Evolutionary conservation across 2,797 vertebrate species (phyloP), one percentile per base, ranked within the genome.

Genomic region (Melanotaenia nigrans): DNA sequence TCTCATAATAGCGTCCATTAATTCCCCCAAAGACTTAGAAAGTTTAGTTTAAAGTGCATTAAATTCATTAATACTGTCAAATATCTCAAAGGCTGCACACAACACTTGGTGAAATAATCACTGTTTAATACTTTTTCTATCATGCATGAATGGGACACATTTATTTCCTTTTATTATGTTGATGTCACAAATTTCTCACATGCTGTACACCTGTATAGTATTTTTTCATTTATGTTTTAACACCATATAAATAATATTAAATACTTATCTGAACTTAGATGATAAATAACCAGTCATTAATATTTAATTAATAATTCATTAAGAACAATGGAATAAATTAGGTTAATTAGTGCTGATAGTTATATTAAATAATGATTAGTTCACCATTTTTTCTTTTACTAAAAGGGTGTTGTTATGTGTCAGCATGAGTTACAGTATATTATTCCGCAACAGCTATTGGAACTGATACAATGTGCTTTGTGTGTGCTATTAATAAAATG

Each of bases 281-380:
- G 35, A 71, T 45, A 61, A 22, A 58, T 53, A 51, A 1, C 1
- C 54, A 38, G 13, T 11, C 16, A 62, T 62, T 64, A 65, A 54
- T 56, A 25, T 3, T 3, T 42, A 1, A 56, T 71, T 63, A 61
- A 56, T 22, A 4, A 78, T 60, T 49, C 4, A 12, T 55, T 14
- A 18, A 30, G 66, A 76, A 53, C 16, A 0, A 51, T 58, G 6
- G n/a, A 20, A 65, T 57, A 35, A 58, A 64, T 59, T 30, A 42
- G 11, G 18, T 75, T 60, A 61, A 40, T 59, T 30, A 63, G 7
- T 14, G 47, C 73, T 68, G 75, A 69, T 53, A 63, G 24, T 65
- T 18, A 71, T 68, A 81, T 78, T 73, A 82, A 89, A 82, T 83
- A 73, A 76, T 65, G 75, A 91, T 85, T 86, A 87, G 53, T 86